These are phyloP conservation scores for Zhuqinia jingwanae DNA, from an alignment of 2,888 invertebrate genomes.

Conservation along the genomic window DNA sequence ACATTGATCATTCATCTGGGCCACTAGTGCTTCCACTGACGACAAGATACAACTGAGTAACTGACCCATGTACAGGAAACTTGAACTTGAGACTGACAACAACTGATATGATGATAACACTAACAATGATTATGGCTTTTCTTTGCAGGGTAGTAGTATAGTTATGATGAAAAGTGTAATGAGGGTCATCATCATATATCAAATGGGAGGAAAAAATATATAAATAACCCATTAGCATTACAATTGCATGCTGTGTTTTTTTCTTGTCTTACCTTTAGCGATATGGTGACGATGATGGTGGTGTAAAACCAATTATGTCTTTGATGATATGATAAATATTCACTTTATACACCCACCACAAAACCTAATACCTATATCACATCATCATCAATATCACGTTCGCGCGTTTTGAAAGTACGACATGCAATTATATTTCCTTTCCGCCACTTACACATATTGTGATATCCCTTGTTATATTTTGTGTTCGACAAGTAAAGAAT, in stretches of 20 bases:
- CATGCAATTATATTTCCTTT: not conserved
- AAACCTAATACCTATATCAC: not conserved
- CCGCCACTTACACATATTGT: not conserved
- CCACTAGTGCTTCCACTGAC: too few species aligned
- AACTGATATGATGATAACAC: conserved; percentile 2
- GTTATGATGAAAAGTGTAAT: not conserved
- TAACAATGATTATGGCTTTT: too few species aligned
- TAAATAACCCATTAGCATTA: conserved; percentile 7
- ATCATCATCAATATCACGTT: not conserved
- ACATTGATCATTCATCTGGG: not conserved
- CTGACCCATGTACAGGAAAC: conserved; percentile 39
- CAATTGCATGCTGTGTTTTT: not conserved
- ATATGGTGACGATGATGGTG: not conserved
- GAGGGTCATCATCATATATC: conserved; percentile 22
- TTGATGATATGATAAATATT: too few species aligned
- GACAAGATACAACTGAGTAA: too few species aligned
- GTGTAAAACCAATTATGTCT: conserved; percentile 3
- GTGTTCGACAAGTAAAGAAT: too few species aligned
- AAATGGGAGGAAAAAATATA: conserved; percentile 3
- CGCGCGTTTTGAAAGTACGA: not conserved
- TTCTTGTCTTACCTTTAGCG: conserved; percentile 21
- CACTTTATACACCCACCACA: not conserved
- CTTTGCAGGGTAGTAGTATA: too few species aligned
- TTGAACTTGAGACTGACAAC: conserved; percentile 5
- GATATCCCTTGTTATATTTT: not conserved